These are phyloP conservation scores for Calephelis virginiensis DNA, from an alignment of 1,140 invertebrate species.

Conservation along the genomic window DNA sequence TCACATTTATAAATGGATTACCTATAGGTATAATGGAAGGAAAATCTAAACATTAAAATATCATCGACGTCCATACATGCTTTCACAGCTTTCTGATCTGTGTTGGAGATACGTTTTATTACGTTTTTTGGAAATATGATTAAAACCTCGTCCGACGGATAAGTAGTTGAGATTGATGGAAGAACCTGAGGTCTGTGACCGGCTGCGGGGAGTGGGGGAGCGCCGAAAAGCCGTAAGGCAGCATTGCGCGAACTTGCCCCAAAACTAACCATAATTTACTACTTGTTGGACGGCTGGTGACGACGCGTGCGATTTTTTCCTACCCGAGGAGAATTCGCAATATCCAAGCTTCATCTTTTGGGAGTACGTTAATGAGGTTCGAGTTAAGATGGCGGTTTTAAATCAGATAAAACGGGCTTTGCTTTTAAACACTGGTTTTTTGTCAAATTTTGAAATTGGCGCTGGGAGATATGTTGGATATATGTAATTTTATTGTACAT, in stretches of 20 bases:
- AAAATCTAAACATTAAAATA: too few species aligned
- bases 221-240: conserved; percentile 63
- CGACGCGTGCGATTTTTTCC: conserved; percentile 70
- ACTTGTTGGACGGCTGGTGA: conserved; percentile 64
- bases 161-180: conserved; percentile 73
- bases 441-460: conserved; percentile 24
- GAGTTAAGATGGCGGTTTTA: conserved; percentile 42
- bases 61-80: not conserved
- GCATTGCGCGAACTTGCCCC: conserved; percentile 70
- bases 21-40: too few species aligned
- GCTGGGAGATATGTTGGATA: conserved; percentile 21
- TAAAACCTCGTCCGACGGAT: conserved; percentile 68
- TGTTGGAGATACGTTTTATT: conserved; percentile 49
- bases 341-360: conserved; percentile 60
- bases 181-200: conserved; percentile 70
- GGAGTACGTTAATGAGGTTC: conserved; percentile 58
- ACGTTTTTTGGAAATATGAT: conserved; percentile 66
- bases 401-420: conserved; percentile 28
- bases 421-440: conserved; percentile 17
- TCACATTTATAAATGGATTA: too few species aligned
- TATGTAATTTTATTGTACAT: conserved; percentile 34
- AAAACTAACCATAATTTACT: conserved; percentile 79
- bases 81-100: conserved; percentile 1
- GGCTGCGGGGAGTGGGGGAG: conserved; percentile 36
- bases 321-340: conserved; percentile 59